Base-by-base conservation (phyloP, 2,888 invertebrate genomes). In the Schizotus pectinicornis region DNA sequence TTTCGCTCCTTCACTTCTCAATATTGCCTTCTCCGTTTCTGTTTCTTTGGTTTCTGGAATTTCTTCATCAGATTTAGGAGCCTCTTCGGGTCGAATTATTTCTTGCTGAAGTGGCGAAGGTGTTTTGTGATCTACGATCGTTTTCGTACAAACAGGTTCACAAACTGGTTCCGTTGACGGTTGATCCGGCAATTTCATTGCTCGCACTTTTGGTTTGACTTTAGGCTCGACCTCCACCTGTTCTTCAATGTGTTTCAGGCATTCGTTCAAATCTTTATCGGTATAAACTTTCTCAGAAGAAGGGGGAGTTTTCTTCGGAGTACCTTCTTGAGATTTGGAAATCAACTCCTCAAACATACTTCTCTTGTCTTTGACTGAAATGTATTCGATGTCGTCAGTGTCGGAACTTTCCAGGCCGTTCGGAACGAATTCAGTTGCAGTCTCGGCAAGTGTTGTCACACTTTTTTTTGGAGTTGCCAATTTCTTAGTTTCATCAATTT, bases 271-370 rank as follows among this genome's bases (percentile, higher is more conserved):
- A 61, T 72, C 69, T 35, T 70, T 61, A 49, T 67, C 67, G 3
- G 69, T 65, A 32, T 61, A 69, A 8, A 12, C 11, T 34, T 11
- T 12, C 38, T 49, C 55, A 45, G 55, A 38, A 30, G 30, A 37
- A 34, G 36, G 42, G 59, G 67, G 11, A 37, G 36, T 63, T 72
- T 75, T 64, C 72, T 78, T 63, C 0, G 78, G 76, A 3, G 77
- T 74, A 12, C 71, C 66, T 63, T 78, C 78, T 47, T 73, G 72
- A 8, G 77, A 76, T 66, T 71, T 75, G 3, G 74, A 75, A 35
- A 79, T 79, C 7, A 79, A 59, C 55, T 79, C 74, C 68, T 79
- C 79, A 59, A 78, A 78, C 70, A 79, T 70, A 39, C 66, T 70
- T 59, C 75, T 73, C 36, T 77, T 75, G 54, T 77, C 77, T 66